Percentiles rank a stretch among this genome's conserved stretches.
phyloP scores from a whole-genome alignment of 1,140 invertebrate species.

The Trichoplusia ni region DNA sequence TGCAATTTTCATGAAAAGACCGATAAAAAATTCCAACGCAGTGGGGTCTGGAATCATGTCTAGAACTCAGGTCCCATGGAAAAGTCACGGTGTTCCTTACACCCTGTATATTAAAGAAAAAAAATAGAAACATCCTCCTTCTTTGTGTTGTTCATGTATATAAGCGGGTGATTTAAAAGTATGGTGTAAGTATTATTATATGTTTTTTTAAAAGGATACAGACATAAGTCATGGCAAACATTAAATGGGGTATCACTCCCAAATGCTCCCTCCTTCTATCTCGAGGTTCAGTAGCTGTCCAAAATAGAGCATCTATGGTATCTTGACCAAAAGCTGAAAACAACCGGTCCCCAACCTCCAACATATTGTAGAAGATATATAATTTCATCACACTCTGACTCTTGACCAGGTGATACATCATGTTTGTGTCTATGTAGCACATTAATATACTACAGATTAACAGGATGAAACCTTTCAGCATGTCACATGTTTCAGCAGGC shows the following conservation, averaged over 20 bases:
- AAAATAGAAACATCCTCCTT: no score
- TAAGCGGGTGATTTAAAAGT: no score
- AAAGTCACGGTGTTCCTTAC: no score
- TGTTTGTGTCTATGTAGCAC: conserved; percentile 97
- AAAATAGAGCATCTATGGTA: conserved; percentile 97
- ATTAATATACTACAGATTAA: conserved; percentile 92
- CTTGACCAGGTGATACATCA: conserved; percentile 99
- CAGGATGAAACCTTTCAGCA: conserved; percentile 95
- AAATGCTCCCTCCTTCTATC: conserved; percentile 92
- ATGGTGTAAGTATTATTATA: no score
- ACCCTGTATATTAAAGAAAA: no score
- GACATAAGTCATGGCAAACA: conserved; percentile 96
- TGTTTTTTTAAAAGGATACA: conserved; percentile 89
- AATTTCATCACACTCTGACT: conserved; percentile 99
- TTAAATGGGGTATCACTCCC: conserved; percentile 92
- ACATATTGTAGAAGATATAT: conserved; percentile 99
- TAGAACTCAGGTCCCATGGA: no score
- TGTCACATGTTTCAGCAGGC: conserved; percentile 97
- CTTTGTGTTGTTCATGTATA: no score
- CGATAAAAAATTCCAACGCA: no score
- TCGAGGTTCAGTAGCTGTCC: conserved; percentile 97
- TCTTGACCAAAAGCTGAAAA: conserved; percentile 99
- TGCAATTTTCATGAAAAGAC: no score
- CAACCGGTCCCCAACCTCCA: conserved; percentile 97
- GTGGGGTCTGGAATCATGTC: no score